Conservation (phyloP, 1,140 invertebrate species). For the Liolophura sinensis region DNA sequence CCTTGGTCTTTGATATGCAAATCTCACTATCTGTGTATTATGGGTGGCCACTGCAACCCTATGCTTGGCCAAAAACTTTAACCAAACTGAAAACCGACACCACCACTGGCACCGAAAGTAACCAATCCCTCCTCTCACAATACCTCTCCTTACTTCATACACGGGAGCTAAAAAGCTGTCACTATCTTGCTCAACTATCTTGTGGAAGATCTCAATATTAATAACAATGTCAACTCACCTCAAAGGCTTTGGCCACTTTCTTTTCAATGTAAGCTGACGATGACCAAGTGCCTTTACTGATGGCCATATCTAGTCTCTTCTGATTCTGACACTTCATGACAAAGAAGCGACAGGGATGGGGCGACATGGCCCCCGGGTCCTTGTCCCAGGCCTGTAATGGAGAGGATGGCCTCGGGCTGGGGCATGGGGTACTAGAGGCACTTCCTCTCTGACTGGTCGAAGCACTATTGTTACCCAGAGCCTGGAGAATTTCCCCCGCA, state of each 20-base stretch:
- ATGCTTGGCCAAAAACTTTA: too few relatives aligned
- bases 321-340: constrained; percentile 62
- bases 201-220: neutral
- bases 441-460: constrained; percentile 29
- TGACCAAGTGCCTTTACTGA: constrained; percentile 60
- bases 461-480: constrained; percentile 21
- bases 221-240: constrained; percentile 44
- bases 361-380: constrained; percentile 15
- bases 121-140: too few relatives aligned
- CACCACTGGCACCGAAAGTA: too few relatives aligned
- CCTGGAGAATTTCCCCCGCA: neutral
- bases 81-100: too few relatives aligned
- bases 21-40: too few relatives aligned
- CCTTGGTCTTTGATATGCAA: too few relatives aligned
- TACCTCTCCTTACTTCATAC: too few relatives aligned
- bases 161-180: too few relatives aligned
- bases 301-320: constrained; percentile 60
- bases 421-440: constrained; percentile 39
- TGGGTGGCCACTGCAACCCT: too few relatives aligned
- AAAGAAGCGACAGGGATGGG: constrained; percentile 52
- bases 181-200: too few relatives aligned
- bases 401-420: constrained; percentile 38
- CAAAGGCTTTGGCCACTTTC: constrained; percentile 58
- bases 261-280: constrained; percentile 59
- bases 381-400: constrained; percentile 10